Evolutionary conservation across 2,113 vertebrate genomes (phyloP).

Genomic region (Corythaeola cristata): DNA sequence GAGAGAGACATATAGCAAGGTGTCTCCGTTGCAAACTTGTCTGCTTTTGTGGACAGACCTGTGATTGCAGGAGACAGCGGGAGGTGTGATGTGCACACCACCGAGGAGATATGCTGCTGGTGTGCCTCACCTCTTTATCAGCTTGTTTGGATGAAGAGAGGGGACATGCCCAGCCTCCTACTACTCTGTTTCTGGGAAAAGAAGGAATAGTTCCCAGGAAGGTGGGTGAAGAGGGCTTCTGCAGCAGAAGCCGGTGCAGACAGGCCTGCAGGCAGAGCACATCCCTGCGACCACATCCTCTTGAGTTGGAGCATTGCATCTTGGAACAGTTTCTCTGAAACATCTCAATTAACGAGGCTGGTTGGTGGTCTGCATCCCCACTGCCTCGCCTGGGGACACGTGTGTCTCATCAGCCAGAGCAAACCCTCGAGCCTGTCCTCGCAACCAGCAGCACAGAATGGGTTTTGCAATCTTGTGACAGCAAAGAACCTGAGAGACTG

Average conservation of each 20-base stretch:
- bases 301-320: not conserved
- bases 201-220: not conserved
- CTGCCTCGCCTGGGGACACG: not conserved
- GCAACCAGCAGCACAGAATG: not conserved
- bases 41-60: not conserved
- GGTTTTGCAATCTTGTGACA: not conserved
- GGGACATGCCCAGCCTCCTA: accelerated
- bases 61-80: not conserved
- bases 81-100: not conserved
- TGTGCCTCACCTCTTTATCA: not conserved
- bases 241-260: not conserved
- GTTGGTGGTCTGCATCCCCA: not conserved
- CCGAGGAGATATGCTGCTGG: not conserved
- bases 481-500: not conserved
- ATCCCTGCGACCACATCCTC: not conserved
- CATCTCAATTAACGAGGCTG: not conserved
- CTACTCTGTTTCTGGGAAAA: not conserved
- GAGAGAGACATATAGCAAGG: not conserved
- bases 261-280: not conserved
- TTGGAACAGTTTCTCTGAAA: not conserved
- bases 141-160: not conserved
- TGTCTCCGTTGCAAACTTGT: not conserved
- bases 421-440: not conserved
- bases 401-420: not conserved
- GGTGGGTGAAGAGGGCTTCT: not conserved